Conservation (phyloP, 1,140 invertebrate species). For the Trichonephila clavipes region DNA sequence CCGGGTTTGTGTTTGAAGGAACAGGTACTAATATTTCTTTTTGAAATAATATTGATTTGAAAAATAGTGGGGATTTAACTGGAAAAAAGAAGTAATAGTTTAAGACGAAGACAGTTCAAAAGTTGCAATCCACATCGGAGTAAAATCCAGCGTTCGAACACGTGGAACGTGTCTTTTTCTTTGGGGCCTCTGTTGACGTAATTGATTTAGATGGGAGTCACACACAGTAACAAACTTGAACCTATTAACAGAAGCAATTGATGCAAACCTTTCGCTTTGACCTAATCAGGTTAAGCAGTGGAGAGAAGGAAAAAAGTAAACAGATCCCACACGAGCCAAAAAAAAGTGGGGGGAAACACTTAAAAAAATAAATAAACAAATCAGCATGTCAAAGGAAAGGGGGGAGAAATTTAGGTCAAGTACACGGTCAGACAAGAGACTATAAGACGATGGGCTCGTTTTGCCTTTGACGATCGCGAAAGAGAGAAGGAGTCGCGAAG, state of each 20-base stretch:
- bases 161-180: neutral
- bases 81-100: too few species aligned
- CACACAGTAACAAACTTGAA: neutral
- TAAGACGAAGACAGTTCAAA: neutral
- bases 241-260: conserved; percentile 8
- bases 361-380: conserved; percentile 21
- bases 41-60: too few species aligned
- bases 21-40: too few species aligned
- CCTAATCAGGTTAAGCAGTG: conserved; percentile 1
- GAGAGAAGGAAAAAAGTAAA: neutral
- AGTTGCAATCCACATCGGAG: neutral
- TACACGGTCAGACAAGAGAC: neutral
- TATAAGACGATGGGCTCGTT: neutral
- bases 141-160: neutral
- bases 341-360: neutral
- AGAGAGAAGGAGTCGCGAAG: neutral
- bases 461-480: neutral
- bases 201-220: neutral
- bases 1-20: too few species aligned
- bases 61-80: too few species aligned
- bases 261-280: neutral
- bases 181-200: neutral
- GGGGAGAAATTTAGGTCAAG: neutral
- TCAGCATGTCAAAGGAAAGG: neutral
- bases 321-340: neutral